Conservation (phyloP, 2,888 invertebrate species). For the Pegoplata infirma region DNA sequence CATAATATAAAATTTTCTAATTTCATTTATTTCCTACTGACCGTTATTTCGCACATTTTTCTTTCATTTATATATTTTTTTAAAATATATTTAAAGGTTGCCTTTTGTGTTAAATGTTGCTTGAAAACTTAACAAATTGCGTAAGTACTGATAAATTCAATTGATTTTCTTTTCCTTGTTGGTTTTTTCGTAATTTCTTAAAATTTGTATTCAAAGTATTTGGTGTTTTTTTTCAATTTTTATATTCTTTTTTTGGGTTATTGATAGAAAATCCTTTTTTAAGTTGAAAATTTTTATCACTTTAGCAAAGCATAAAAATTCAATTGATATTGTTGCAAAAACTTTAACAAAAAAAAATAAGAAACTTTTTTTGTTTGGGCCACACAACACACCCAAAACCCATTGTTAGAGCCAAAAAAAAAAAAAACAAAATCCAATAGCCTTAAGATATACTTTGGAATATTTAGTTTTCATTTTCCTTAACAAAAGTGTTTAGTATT, state of each 20-base stretch:
- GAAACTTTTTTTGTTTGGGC: not conserved
- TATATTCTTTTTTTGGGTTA: constrained; percentile 5
- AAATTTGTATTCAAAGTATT: not conserved
- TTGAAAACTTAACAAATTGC: constrained; percentile 35
- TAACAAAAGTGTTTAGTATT: constrained; percentile 32
- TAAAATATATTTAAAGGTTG: constrained; percentile 1
- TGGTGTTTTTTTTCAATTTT: not conserved
- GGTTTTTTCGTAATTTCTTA: not conserved
- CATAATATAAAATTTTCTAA: too few relatives aligned
- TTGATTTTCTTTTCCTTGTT: not conserved
- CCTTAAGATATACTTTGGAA: constrained; percentile 33
- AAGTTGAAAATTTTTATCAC: constrained; percentile 36
- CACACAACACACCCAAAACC: constrained; percentile 11
- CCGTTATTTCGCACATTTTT: not conserved
- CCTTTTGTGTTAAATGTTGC: constrained; percentile 21
- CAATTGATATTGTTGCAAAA: constrained; percentile 43
- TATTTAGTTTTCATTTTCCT: constrained; percentile 31
- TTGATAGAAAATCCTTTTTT: constrained; percentile 34
- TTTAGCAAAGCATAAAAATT: constrained; percentile 45
- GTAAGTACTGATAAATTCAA: constrained; percentile 26
- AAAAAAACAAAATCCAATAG: constrained; percentile 11
- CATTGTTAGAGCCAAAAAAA: not conserved
- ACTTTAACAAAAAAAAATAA: constrained; percentile 11
- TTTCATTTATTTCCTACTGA: constrained; percentile 12
- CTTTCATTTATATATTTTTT: not conserved